Percentiles rank a stretch among this genome's conserved stretches.
Evolutionary conservation across 2,888 invertebrate genomes (phyloP).

Genomic region (Artemia sinica): DNA sequence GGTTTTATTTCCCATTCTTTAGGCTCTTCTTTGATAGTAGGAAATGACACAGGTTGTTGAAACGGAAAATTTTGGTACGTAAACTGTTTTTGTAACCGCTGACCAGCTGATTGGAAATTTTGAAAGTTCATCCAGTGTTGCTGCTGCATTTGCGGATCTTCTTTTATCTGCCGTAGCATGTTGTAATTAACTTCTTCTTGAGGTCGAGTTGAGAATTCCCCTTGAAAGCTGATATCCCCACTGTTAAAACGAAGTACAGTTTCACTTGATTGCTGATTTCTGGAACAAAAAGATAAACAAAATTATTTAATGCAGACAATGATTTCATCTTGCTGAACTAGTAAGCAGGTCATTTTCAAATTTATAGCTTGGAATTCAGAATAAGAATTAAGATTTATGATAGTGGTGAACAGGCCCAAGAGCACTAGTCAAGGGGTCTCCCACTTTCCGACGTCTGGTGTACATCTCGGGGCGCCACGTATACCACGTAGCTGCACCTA

Average conservation of each 20-base stretch:
- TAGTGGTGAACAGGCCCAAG: too few relatives aligned
- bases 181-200: neutral
- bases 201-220: neutral
- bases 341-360: constrained; percentile 23
- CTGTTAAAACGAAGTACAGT: neutral
- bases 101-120: constrained; percentile 1
- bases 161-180: neutral
- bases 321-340: constrained; percentile 18
- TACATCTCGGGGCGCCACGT: too few relatives aligned
- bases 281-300: neutral
- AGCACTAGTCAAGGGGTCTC: too few relatives aligned
- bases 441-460: too few relatives aligned
- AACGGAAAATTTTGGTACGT: neutral
- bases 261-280: neutral
- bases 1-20: constrained; percentile 11
- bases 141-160: neutral
- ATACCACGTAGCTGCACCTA: too few relatives aligned
- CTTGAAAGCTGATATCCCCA: neutral
- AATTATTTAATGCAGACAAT: neutral
- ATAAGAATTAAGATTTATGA: too few relatives aligned
- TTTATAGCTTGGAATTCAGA: too few relatives aligned
- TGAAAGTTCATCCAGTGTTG: constrained; percentile 3
- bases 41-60: constrained; percentile 11
- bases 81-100: constrained; percentile 8
- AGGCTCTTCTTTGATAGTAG: neutral